phyloP scores from a whole-genome alignment of 53 echinoderm and acorn worm genomes.

The Arbacia lixula region DNA sequence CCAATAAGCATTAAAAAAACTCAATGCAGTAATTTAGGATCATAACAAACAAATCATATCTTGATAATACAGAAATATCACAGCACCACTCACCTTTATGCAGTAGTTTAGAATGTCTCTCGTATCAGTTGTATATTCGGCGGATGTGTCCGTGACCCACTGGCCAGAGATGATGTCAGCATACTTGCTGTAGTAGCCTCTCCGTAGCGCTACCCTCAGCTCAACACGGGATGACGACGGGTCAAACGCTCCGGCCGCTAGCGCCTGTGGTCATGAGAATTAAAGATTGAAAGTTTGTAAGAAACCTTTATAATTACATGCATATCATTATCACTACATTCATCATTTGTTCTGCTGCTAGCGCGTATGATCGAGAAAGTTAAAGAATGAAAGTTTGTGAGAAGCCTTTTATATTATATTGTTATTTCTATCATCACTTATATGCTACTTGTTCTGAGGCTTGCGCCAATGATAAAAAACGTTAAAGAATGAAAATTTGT shows the following conservation, averaged over 20 bases:
- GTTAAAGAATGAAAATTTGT: too few relatives aligned
- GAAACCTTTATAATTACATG: background rate
- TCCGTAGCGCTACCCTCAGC: conserved; percentile 74
- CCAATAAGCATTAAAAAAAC: too few relatives aligned
- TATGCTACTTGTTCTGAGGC: too few relatives aligned
- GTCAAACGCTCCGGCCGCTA: conserved; percentile 78
- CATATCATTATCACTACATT: background rate
- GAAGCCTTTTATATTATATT: too few relatives aligned
- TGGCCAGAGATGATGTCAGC: conserved; percentile 72
- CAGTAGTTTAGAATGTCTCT: conserved; percentile 86
- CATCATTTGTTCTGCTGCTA: background rate
- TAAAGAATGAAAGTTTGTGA: too few relatives aligned
- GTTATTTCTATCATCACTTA: too few relatives aligned
- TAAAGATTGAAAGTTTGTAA: background rate
- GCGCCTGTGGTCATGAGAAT: conserved; percentile 64
- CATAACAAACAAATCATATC: too few relatives aligned
- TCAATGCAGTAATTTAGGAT: too few relatives aligned
- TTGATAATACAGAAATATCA: background rate
- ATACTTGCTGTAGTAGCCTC: conserved; percentile 79
- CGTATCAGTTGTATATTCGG: conserved; percentile 59
- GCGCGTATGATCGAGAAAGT: background rate
- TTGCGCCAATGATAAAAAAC: too few relatives aligned
- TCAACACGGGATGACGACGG: conserved; percentile 57
- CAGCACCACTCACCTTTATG: conserved; percentile 70
- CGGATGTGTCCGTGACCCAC: conserved; percentile 75